Evolutionary conservation across 2,113 vertebrate genomes (phyloP), one percentile per base, ranked within the genome.

Genomic region (Tauraco erythrolophus): DNA sequence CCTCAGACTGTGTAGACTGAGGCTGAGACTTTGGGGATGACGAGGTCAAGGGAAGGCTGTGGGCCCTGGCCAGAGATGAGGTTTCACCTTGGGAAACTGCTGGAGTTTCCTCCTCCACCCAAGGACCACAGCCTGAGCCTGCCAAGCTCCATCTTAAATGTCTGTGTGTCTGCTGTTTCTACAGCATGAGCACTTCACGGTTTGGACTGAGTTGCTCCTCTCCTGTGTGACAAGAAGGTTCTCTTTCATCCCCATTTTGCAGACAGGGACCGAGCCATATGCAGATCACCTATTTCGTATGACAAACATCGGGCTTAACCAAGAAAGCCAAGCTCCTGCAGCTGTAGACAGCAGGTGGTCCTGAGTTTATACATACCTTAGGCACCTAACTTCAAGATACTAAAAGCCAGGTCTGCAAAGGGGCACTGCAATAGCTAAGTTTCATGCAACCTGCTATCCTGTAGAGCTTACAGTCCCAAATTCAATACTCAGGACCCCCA

Each of bases 21-120:
- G 77, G 58, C 22, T 25, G 46, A 35, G 65, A 54, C 35, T 81
- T 30, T 7, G 6, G 18, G 35, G 56, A 50, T 83, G 76, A 84
- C 68, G 77, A 69, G 92, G 92, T 81, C 89, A 92, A 81, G 35
- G 27, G 39, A 89, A 88, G 50, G 61, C 30, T 53, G 41, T 39
- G 57, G 30, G n/a, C 39, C 57, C 21, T 60, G 39, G 62, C 68
- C 77, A 56, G 22, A 68, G 39, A 54, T 27, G 69, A 92, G 53
- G 77, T 51, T 84, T 90, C 72, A 72, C n/a, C 31, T 71, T 3
- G 2, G 28, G 53, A n/a, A 83, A 64, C 77, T 30, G 56, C 84
- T 48, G 31, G 30, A 50, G 69, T 48, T 74, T 80, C 50, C 46
- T 85, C 22, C 30, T 61, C 23, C 57, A 79, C 46, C 23, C 81